These are phyloP conservation scores for Anomalospiza imberbis DNA, from an alignment of 2,797 vertebrate genomes.

Conservation along the genomic window DNA sequence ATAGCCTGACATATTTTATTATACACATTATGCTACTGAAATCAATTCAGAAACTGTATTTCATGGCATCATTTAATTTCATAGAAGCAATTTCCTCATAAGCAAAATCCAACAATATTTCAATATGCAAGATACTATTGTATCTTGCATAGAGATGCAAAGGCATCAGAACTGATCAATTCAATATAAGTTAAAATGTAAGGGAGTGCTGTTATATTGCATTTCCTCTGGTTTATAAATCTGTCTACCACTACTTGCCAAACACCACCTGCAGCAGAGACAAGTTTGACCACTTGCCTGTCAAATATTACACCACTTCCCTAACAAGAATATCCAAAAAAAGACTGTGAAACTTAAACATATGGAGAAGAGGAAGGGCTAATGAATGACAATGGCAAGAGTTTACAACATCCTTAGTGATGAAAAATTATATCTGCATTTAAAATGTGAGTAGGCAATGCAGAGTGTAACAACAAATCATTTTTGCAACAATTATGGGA, in stretches of 20 bases:
- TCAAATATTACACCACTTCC: background rate
- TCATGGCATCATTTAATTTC: background rate
- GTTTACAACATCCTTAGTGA: background rate
- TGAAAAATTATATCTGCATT: background rate
- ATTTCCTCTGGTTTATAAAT: background rate
- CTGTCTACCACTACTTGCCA: background rate
- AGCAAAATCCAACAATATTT: background rate
- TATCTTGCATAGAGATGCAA: background rate
- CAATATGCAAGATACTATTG: background rate
- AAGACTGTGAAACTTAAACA: background rate
- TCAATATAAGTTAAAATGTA: background rate
- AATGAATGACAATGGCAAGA: background rate
- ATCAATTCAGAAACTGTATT: background rate
- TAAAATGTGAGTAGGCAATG: background rate
- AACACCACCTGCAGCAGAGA: background rate
- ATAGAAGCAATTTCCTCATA: background rate
- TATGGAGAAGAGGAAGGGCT: background rate
- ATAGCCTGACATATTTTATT: background rate
- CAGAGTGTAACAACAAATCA: background rate
- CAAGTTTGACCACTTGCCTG: background rate
- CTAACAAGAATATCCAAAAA: background rate
- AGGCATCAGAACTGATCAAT: background rate
- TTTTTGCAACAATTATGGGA: background rate
- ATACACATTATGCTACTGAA: background rate
- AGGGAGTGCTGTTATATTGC: background rate